Percentiles rank a stretch among this genome's conserved stretches.
Conservation (phyloP, 2,113 vertebrate genomes). For the Vimba vimba region DNA sequence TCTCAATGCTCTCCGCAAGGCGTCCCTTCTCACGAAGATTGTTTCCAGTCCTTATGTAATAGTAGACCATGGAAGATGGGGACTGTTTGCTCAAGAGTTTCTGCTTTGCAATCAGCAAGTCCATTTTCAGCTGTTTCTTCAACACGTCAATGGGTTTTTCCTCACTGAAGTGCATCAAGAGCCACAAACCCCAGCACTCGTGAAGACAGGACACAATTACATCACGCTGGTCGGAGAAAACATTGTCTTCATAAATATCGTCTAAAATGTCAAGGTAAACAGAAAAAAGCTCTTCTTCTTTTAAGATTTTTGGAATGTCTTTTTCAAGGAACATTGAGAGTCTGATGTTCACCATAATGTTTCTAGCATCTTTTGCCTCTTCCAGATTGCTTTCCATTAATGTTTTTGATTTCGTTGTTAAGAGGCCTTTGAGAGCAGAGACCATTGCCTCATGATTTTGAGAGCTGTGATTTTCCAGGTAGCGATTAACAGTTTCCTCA, state of each 20-base stretch:
- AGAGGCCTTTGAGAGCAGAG: background rate
- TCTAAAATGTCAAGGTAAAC: slow-evolving; percentile 52
- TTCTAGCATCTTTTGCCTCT: slow-evolving; percentile 51
- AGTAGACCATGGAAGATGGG: slow-evolving; percentile 62
- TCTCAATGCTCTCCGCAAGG: slow-evolving; percentile 52
- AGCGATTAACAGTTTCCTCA: background rate
- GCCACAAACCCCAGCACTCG: slow-evolving; percentile 73
- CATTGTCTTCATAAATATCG: slow-evolving; percentile 41
- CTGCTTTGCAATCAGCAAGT: slow-evolving; percentile 43
- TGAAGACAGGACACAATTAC: slow-evolving; percentile 63
- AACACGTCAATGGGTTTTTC: slow-evolving; percentile 6
- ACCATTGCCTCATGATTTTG: background rate
- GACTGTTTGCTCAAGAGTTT: slow-evolving; percentile 50
- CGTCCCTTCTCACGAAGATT: slow-evolving; percentile 20
- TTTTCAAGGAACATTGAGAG: slow-evolving; percentile 39
- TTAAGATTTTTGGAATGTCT: slow-evolving; percentile 56
- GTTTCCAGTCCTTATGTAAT: slow-evolving; percentile 65
- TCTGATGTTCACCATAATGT: slow-evolving; percentile 10
- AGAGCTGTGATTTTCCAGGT: background rate
- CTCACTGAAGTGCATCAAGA: slow-evolving; percentile 53
- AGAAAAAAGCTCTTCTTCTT: slow-evolving; percentile 61
- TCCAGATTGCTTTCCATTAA: background rate
- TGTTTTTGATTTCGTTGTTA: background rate
- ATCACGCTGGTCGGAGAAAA: slow-evolving; percentile 24
- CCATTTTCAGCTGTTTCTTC: slow-evolving; percentile 24